phyloP scores from a whole-genome alignment of 1,140 invertebrate species.

The Daktulosphaira vitifoliae region DNA sequence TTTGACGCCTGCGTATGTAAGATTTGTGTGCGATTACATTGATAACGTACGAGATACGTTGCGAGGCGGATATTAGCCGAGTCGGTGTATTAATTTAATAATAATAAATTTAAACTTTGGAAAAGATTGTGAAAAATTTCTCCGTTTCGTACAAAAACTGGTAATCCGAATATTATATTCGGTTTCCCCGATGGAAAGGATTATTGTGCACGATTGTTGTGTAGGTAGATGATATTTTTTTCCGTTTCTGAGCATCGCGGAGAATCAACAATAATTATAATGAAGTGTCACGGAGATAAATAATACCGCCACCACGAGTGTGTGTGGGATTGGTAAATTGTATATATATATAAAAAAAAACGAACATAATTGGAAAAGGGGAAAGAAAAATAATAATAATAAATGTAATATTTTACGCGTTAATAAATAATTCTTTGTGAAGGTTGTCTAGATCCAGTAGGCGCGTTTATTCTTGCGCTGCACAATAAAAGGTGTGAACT shows the following conservation, averaged over 20 bases:
- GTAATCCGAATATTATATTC: background rate
- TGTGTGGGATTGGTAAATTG: slow-evolving; percentile 21
- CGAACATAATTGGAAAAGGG: slow-evolving; percentile 31
- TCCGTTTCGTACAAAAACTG: too few relatives aligned
- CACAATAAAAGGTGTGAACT: slow-evolving; percentile 32
- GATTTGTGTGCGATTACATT: too few relatives aligned
- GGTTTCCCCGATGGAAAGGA: slow-evolving; percentile 10
- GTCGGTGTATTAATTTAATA: too few relatives aligned
- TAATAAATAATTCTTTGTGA: slow-evolving; percentile 31
- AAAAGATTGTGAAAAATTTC: too few relatives aligned
- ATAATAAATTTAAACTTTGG: too few relatives aligned
- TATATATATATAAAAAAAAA: slow-evolving; percentile 19
- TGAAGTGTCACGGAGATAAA: slow-evolving; percentile 31
- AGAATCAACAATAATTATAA: slow-evolving; percentile 25
- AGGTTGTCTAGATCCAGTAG: slow-evolving; percentile 25
- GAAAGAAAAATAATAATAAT: slow-evolving; percentile 7
- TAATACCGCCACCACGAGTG: slow-evolving; percentile 21
- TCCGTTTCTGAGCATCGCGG: slow-evolving; percentile 8
- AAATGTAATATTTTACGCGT: slow-evolving; percentile 21
- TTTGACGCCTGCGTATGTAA: too few relatives aligned
- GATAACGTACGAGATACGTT: too few relatives aligned
- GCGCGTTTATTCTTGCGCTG: slow-evolving; percentile 24
- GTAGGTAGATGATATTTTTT: slow-evolving; percentile 12
- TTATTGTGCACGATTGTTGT: slow-evolving; percentile 9
- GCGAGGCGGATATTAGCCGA: too few relatives aligned